Base-by-base conservation (phyloP, 2,888 invertebrate species). In the Drosophila mercatorum region DNA sequence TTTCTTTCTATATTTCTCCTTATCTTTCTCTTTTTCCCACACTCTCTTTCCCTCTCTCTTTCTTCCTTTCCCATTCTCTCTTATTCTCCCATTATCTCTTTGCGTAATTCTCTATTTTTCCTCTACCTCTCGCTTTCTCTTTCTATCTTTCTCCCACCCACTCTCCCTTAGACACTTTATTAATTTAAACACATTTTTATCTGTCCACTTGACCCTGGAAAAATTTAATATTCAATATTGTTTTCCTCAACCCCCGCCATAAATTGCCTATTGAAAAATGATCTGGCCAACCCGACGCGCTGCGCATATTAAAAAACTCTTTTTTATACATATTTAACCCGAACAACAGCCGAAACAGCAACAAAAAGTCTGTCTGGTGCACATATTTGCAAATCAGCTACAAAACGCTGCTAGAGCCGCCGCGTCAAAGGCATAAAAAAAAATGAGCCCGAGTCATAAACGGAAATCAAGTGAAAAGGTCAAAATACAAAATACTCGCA, bases 391-490 rank as follows among this genome's bases (percentile, higher is more conserved):
- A 76, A 76, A 72, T 68, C 62, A 64, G 63, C 63, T 71, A 36
- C 51, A 60, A 66, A 75, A 56, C 36, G 38, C 60, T 51, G 63
- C 44, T 47, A 47, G 58, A 47, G 61, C 60, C 56, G n/a, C 31
- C 40, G 28, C 47, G 53, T 53, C 56, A 73, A 51, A 55, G 51
- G 49, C 65, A 72, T 63, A 66, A 60, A 56, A 67, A 53, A 53
- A 60, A 63, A 46, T 6, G 28, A 17, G 31, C 57, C 51, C 47
- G 34, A 60, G 61, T 75, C 80, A 79, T 84, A 78, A 88, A 82
- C 88, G 88, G 85, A 87, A 88, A 84, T 83, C 81, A 79, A 83
- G 72, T 85, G 74, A 81, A 85, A 85, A 83, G 88, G 82, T 83
- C 81, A 72, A 74, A 83, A 77, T 64, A 72, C 68, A 72, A 72